Percentiles rank a stretch among this genome's conserved stretches.
Evolutionary conservation across 1,140 invertebrate genomes (phyloP).

Genomic region (Drosophila kepulauana): DNA sequence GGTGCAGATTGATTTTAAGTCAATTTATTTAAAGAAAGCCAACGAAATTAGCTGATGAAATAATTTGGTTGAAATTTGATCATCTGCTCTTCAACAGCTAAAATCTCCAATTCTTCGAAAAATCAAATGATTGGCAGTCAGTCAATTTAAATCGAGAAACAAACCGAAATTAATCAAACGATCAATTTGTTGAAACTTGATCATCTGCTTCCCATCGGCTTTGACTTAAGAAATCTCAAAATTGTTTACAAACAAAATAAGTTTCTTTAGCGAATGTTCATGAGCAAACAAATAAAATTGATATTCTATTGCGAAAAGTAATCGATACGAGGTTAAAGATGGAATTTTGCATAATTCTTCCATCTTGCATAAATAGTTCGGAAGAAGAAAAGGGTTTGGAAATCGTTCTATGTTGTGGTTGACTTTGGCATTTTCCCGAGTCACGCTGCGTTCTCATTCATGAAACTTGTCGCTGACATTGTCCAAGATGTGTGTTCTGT

Average conservation of each 20-base stretch:
- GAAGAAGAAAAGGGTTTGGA: conserved; percentile 3
- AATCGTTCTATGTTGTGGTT: conserved; percentile 4
- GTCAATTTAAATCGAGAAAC: too few relatives aligned
- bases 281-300: background rate
- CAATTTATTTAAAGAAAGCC: too few relatives aligned
- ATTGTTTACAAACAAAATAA: conserved; percentile 1
- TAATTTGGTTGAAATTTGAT: too few relatives aligned
- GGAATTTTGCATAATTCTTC: background rate
- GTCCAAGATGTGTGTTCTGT: conserved; percentile 15
- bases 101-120: too few relatives aligned
- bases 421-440: conserved; percentile 40
- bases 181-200: too few relatives aligned
- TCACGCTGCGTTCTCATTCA: conserved; percentile 75
- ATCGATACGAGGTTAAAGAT: conserved; percentile 2
- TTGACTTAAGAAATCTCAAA: background rate
- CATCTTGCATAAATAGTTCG: background rate
- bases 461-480: conserved; percentile 68
- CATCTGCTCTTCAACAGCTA: background rate
- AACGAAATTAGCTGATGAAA: too few relatives aligned
- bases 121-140: too few relatives aligned
- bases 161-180: too few relatives aligned
- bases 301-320: background rate
- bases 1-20: too few relatives aligned
- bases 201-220: background rate
- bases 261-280: background rate